Conservation (phyloP, 30 jellyfish, hydroid and myxozoan genomes). For the Turritopsis dohrnii region DNA sequence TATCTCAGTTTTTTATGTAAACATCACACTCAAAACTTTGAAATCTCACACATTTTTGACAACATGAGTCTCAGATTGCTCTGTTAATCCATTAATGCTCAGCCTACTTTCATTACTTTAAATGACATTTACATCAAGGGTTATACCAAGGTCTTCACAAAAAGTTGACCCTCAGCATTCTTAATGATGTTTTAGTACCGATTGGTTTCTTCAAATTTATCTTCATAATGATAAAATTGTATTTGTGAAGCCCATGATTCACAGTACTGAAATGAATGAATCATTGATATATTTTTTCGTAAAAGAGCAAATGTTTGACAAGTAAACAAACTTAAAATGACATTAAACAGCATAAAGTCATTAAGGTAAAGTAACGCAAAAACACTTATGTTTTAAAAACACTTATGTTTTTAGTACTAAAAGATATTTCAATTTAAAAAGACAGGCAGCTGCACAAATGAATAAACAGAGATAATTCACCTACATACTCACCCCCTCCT, state of each 20-base stretch:
- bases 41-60: neutral
- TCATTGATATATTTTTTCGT: neutral
- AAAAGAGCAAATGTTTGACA: neutral
- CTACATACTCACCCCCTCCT: neutral
- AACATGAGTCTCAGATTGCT: neutral
- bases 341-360: neutral
- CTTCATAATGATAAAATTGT: too few species aligned
- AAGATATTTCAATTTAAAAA: neutral
- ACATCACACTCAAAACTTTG: neutral
- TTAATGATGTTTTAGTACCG: too few species aligned
- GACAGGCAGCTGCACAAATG: neutral
- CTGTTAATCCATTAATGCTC: neutral
- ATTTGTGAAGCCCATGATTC: neutral
- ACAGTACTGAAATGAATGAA: neutral
- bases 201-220: too few species aligned
- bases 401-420: neutral
- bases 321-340: neutral
- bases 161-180: neutral
- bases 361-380: neutral
- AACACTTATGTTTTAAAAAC: neutral
- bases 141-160: neutral
- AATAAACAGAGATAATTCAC: neutral
- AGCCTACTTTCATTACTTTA: neutral
- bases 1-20: neutral
- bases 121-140: neutral